Evolutionary conservation across 2,113 vertebrate species (phyloP), one percentile per base, ranked within the genome.

Genomic region (Petaurus breviceps): DNA sequence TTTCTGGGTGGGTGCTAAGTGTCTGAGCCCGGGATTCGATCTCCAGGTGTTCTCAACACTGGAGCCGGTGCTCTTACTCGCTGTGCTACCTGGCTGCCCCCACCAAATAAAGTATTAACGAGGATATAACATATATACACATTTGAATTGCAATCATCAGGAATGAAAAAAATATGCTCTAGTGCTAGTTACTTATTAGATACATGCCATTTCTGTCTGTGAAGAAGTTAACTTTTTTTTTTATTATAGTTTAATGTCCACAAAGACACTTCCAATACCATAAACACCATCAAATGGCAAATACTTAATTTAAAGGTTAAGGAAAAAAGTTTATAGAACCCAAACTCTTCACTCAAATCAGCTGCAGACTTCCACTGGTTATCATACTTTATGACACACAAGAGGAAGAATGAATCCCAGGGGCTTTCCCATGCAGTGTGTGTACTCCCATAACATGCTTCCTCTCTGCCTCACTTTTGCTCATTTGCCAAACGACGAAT

Each of bases 401-500:
- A 3, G n/a, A 84, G 68, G n/a, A 43, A 84, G 19, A 53, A 0
- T 92, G 93, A 89, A 50, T 31, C 49, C 22, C 43, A 95, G 84
- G 94, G 52, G 51, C 55, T 22, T 68, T 94, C 94, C 49, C 91
- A 16, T 50, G 43, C 6, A 61, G 4, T 49, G 46, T 68, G 22
- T 47, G 9, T 49, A 51, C 54, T 26, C 91, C 22, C 91, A 92
- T 22, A 84, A 84, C 12, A 57, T 8, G 4, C 47, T 61, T 7
- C 49, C 0, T 84, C 90, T 51, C 91, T 95, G n/a, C 37, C 84
- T 92, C 49, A 89, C n/a, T 61, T 55, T 49, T 91, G 84, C 14
- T 93, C n/a, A 91, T 89, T 89, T 68, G 89, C 51, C 92, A 77
- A 61, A 92, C 49, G 61, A 26, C 28, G 90, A 53, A 92, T 91